Percentiles rank a stretch among this genome's conserved stretches.
phyloP scores from a whole-genome alignment of 1,140 invertebrate species.

The Papilio glaucus region DNA sequence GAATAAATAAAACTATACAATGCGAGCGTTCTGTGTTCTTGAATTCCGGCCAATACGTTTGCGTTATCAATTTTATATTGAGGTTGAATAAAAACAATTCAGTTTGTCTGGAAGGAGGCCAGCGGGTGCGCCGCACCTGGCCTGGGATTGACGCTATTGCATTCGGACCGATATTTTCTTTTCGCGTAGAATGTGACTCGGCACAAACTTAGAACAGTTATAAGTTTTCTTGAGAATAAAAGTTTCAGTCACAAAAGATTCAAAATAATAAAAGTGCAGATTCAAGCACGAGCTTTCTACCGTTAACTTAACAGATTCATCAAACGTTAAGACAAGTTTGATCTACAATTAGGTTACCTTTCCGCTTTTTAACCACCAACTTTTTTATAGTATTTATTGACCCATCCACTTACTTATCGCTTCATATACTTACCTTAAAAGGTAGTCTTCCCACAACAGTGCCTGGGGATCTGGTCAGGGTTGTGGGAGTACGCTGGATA shows the following conservation, averaged over 20 bases:
- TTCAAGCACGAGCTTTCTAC: background rate
- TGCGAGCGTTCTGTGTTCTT: background rate
- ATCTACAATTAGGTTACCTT: too few species aligned
- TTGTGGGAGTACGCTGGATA: too few species aligned
- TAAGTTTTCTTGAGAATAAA: constrained; percentile 15
- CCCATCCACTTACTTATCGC: too few species aligned
- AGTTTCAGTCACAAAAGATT: background rate
- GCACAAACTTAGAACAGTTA: background rate
- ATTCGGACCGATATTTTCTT: constrained; percentile 8
- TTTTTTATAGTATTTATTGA: too few species aligned
- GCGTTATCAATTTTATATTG: constrained; percentile 38
- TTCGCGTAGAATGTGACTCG: constrained; percentile 9
- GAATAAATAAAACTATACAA: constrained; percentile 17
- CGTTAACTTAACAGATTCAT: too few species aligned
- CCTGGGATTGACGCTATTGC: constrained; percentile 15
- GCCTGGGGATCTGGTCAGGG: too few species aligned
- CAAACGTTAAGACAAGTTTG: too few species aligned
- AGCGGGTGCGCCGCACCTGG: constrained; percentile 8
- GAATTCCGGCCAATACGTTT: constrained; percentile 38
- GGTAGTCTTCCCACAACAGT: too few species aligned
- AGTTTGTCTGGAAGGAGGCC: constrained; percentile 16
- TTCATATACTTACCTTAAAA: too few species aligned
- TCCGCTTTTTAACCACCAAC: too few species aligned
- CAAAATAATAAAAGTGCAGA: constrained; percentile 1
- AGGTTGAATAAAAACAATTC: constrained; percentile 33